Base-by-base conservation (phyloP, 2,888 invertebrate genomes). In the Pseudoips prasinana region DNA sequence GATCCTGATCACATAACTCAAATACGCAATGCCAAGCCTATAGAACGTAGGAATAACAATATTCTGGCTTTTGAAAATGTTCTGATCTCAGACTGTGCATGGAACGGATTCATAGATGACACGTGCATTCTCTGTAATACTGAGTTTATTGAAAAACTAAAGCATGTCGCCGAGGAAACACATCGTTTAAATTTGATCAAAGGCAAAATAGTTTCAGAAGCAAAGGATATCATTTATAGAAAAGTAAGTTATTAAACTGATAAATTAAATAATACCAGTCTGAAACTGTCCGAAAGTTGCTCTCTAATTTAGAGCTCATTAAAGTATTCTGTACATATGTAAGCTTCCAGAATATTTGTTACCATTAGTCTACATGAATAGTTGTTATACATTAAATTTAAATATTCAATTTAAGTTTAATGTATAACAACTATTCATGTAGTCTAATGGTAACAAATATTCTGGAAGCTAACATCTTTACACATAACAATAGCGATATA, bases 51-150 rank as follows among this genome's bases (percentile, higher is more conserved):
- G 1, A 23, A 31, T 3, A 18, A 29, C 3, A 7, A 24, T 7
- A 27, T 48, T 1, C 10, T 52, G 9, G 39, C 28, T 1, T 45
- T 38, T 7, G 33, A 45, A 7, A 8, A 23, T 6, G 32, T 17
- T 7, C 1, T 29, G 1, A 27, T 54, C 2, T 8, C 31, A 1
- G 29, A 42, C n/a, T 31, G 31, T 3, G 47, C 53, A 5, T 54
- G 57, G 57, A 45, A 54, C 1, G 45, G 54, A n/a, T 22, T 45
- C 1, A 11, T 54, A 1, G 42, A 40, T 1, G 34, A 41, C 2
- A 42, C 48, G 0, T 54, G 54, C 8, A 22, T 52, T 4, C 23
- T 54, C 1, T 54, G 54, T 20, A 40, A 30, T 11, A 7, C 3
- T 2, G 57, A 54, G 8, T 38, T 45, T 22, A 42, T 48, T 2